These are phyloP conservation scores for Sipunculus nudus DNA, from an alignment of 2,888 invertebrate species.

Conservation along the genomic window DNA sequence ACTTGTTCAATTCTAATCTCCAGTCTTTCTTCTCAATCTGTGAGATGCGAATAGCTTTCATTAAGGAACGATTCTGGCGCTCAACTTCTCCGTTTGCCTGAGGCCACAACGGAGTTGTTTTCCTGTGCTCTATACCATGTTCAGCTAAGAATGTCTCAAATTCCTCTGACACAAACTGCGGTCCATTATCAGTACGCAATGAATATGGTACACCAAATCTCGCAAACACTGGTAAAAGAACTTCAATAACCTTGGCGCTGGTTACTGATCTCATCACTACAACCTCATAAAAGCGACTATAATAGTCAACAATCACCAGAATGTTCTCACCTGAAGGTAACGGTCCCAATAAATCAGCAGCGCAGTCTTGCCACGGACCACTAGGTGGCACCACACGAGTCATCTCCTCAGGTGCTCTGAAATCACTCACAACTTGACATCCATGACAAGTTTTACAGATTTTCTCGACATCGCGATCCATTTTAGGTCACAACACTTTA, in stretches of 20 bases:
- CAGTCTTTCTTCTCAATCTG: too few relatives aligned
- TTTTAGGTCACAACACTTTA: conserved; percentile 20
- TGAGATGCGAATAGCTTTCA: too few relatives aligned
- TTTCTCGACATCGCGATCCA: conserved; percentile 14
- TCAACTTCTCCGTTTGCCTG: conserved; percentile 16
- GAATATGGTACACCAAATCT: conserved; percentile 3
- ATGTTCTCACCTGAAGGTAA: background rate
- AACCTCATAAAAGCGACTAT: conserved; percentile 11
- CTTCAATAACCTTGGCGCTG: background rate
- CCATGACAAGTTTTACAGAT: background rate
- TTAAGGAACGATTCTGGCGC: too few relatives aligned
- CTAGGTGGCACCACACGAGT: background rate
- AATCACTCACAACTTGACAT: background rate
- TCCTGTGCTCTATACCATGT: background rate
- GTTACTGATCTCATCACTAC: background rate
- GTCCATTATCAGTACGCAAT: conserved; percentile 17
- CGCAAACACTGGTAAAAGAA: conserved; percentile 2
- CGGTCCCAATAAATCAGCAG: conserved; percentile 3
- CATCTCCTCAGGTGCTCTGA: conserved; percentile 6
- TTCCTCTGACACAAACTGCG: conserved; percentile 5
- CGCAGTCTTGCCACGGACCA: conserved; percentile 15
- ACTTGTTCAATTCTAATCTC: too few relatives aligned
- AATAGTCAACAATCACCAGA: conserved; percentile 16
- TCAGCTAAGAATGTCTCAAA: background rate
- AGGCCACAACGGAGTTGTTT: conserved; percentile 7